A percentile compares a stretch with the other conserved stretches of the same genome.
phyloP scores from a whole-genome alignment of 1,140 invertebrate genomes.

The Uloborus diversus region DNA sequence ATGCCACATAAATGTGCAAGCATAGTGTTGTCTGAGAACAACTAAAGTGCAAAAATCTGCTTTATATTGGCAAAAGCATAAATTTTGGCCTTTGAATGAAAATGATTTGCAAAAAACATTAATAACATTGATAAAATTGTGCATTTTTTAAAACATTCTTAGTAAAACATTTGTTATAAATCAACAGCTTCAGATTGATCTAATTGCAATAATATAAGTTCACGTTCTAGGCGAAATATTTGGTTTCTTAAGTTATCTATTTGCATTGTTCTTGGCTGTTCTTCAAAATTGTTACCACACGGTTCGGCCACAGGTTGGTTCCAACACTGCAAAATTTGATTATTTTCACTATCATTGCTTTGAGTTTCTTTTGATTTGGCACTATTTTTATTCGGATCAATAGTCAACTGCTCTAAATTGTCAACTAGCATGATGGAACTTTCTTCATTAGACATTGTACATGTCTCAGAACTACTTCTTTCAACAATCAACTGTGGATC shows the following conservation, averaged over 20 bases:
- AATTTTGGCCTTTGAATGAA: too few relatives aligned
- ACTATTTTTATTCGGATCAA: neutral
- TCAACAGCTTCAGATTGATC: conserved; percentile 40
- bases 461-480: too few relatives aligned
- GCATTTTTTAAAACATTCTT: neutral
- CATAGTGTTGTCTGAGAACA: too few relatives aligned
- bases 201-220: conserved; percentile 39
- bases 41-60: too few relatives aligned
- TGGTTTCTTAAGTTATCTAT: conserved; percentile 26
- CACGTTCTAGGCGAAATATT: conserved; percentile 34
- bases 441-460: too few relatives aligned
- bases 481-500: too few relatives aligned
- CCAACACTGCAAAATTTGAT: neutral
- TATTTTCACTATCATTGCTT: neutral
- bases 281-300: neutral
- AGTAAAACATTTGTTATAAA: conserved; percentile 15
- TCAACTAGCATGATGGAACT: too few relatives aligned
- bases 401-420: neutral
- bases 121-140: too few relatives aligned
- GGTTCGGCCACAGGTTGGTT: neutral
- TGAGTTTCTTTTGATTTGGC: too few relatives aligned
- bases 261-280: neutral
- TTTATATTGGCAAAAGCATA: too few relatives aligned
- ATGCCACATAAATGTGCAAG: too few relatives aligned
- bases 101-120: too few relatives aligned